A percentile compares a stretch with the other conserved stretches of the same genome.
Conservation (phyloP, 2,797 vertebrate genomes). For the Propithecus deckenii region DNA sequence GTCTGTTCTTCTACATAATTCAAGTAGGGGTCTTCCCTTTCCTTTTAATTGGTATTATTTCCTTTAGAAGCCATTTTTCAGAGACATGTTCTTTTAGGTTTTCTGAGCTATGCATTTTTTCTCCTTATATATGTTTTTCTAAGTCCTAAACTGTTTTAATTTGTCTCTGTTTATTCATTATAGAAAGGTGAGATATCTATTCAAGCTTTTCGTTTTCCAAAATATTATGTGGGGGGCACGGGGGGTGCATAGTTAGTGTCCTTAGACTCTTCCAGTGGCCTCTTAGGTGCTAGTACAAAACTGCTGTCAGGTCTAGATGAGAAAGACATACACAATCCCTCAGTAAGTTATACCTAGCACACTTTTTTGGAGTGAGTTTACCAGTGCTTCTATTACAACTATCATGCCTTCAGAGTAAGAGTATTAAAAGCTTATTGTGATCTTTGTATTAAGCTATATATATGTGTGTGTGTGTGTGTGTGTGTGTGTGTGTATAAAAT, state of each 20-base stretch:
- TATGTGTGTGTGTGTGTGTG: neutral
- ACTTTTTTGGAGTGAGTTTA: neutral
- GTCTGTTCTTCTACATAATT: neutral
- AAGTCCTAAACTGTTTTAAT: neutral
- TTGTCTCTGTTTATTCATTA: neutral
- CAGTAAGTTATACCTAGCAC: neutral
- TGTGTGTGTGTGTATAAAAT: too few relatives aligned
- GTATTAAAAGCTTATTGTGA: neutral
- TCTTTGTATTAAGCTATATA: neutral
- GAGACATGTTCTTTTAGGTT: neutral
- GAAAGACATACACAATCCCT: neutral
- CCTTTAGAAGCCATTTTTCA: slow-evolving; percentile 14
- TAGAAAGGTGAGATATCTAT: neutral
- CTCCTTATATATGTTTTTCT: neutral
- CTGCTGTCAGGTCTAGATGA: neutral
- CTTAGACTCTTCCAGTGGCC: neutral
- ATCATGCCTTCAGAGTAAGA: neutral
- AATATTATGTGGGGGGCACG: neutral
- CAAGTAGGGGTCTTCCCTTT: neutral
- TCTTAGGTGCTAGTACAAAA: neutral
- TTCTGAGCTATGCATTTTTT: neutral
- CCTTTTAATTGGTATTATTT: neutral
- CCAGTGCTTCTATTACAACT: neutral
- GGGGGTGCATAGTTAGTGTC: too few relatives aligned
- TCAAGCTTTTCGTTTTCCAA: neutral